Conservation (phyloP, 37 sponge, comb jelly and placozoan species). For the Halisarca cf. caerulea region DNA sequence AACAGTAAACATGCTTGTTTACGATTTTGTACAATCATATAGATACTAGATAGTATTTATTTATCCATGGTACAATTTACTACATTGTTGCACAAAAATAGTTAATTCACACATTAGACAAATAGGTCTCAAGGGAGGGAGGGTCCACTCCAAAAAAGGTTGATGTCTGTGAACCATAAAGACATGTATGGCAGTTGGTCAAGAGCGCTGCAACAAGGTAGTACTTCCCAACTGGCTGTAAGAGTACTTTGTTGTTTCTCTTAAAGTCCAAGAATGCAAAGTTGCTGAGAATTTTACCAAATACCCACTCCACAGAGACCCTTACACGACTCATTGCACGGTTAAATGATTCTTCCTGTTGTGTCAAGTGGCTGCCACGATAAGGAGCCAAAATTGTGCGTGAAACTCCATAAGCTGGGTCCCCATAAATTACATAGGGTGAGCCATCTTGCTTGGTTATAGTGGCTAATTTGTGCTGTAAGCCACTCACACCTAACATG, state of each 20-base stretch:
- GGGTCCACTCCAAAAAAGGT: slow-evolving; percentile 2
- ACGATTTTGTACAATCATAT: too few species aligned
- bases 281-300: slow-evolving; percentile 8
- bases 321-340: slow-evolving; percentile 19
- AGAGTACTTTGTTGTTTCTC: slow-evolving; percentile 2
- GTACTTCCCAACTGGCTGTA: slow-evolving; percentile 24
- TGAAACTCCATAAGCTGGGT: slow-evolving; percentile 18
- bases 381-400: neutral
- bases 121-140: neutral
- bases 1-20: too few species aligned
- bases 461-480: neutral
- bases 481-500: neutral
- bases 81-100: too few species aligned
- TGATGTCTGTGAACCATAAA: slow-evolving; percentile 11
- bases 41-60: too few species aligned
- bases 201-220: slow-evolving; percentile 1
- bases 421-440: slow-evolving; percentile 13
- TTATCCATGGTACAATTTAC: too few species aligned
- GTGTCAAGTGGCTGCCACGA: slow-evolving; percentile 7
- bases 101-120: neutral
- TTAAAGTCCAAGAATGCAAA: slow-evolving; percentile 13
- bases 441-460: neutral
- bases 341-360: neutral
- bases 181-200: slow-evolving; percentile 17
- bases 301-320: neutral